phyloP scores from a whole-genome alignment of 1,140 invertebrate species.

The Bactericera cockerelli region DNA sequence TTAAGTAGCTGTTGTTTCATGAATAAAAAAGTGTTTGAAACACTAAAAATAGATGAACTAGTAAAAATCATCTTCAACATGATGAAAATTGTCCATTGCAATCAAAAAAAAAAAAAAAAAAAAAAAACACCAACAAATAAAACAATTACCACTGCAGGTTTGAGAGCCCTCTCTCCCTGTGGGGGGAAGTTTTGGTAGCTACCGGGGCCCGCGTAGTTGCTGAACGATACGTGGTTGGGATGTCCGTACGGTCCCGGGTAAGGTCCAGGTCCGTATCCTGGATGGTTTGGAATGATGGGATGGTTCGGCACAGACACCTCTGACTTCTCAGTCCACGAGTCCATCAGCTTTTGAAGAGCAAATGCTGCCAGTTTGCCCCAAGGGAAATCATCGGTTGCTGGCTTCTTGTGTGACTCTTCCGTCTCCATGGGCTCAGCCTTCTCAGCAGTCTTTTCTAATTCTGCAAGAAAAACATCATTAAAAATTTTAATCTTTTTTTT shows the following conservation, averaged over 20 bases:
- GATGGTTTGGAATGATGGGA: too few relatives aligned
- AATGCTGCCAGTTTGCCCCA: constrained; percentile 60
- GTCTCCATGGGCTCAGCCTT: constrained; percentile 24
- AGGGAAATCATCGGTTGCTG: constrained; percentile 40
- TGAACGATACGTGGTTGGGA: neutral
- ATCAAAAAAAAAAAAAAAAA: too few relatives aligned
- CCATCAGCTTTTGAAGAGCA: constrained; percentile 54
- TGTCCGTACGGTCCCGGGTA: constrained; percentile 24
- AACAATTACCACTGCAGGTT: too few relatives aligned
- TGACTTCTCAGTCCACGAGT: constrained; percentile 25
- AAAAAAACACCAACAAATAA: too few relatives aligned
- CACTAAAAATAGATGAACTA: too few relatives aligned
- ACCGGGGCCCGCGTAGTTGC: neutral
- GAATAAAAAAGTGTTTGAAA: too few relatives aligned
- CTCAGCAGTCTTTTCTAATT: constrained; percentile 19
- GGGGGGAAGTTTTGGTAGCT: too few relatives aligned
- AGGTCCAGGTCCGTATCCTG: constrained; percentile 22
- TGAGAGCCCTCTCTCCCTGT: too few relatives aligned
- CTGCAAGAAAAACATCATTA: too few relatives aligned
- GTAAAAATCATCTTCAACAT: too few relatives aligned
- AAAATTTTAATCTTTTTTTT: constrained; percentile 19
- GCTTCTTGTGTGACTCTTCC: constrained; percentile 18
- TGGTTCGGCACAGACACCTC: constrained; percentile 6
- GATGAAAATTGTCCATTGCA: too few relatives aligned
- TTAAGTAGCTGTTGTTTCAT: too few relatives aligned